These are phyloP conservation scores for Drosophila maculinotata DNA, from an alignment of 2,888 invertebrate genomes.

Conservation along the genomic window DNA sequence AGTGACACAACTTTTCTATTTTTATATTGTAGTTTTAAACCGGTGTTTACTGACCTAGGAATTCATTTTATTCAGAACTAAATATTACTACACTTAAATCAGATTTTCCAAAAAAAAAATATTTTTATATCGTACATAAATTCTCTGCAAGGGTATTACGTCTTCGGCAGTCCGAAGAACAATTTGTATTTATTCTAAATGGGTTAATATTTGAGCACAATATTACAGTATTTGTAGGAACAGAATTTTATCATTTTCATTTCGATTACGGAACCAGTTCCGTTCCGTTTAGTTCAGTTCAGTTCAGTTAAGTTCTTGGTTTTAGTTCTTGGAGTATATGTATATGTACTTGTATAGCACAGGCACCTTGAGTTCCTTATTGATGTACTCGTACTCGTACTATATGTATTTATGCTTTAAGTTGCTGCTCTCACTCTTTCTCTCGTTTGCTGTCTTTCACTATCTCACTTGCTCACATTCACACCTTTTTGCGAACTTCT, in stretches of 20 bases:
- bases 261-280: neutral
- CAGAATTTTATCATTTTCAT: neutral
- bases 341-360: slow-evolving; percentile 25
- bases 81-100: no score
- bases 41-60: no score
- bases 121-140: neutral
- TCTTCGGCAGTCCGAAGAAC: slow-evolving; percentile 1
- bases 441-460: neutral
- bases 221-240: neutral
- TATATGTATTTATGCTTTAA: slow-evolving; percentile 17
- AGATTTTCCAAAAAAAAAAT: no score
- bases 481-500: slow-evolving; percentile 7
- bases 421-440: slow-evolving; percentile 25
- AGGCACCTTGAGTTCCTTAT: slow-evolving; percentile 26
- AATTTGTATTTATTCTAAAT: neutral
- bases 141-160: slow-evolving; percentile 6
- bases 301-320: neutral
- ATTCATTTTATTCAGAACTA: no score
- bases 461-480: slow-evolving; percentile 29
- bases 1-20: no score
- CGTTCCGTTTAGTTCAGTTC: neutral
- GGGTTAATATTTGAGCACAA: slow-evolving; percentile 19
- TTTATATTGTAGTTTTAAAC: no score
- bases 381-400: slow-evolving; percentile 7
- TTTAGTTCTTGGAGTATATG: slow-evolving; percentile 4